Evolutionary conservation across 2,888 invertebrate genomes (phyloP).

Genomic region (Drosophila seclusa): DNA sequence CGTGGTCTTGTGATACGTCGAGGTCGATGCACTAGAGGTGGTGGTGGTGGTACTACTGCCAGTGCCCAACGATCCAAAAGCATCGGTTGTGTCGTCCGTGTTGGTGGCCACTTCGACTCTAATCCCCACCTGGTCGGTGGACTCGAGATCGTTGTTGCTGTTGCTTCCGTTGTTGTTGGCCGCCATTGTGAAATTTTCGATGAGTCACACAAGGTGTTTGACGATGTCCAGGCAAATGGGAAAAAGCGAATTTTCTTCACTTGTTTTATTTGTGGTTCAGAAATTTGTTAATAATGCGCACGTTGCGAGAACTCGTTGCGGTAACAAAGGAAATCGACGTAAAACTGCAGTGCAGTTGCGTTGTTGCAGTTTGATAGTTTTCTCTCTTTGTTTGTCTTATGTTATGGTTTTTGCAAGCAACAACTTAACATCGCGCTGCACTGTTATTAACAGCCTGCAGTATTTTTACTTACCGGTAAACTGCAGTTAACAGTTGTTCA

Average conservation of each 20-base stretch:
- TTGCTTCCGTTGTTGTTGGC: slow-evolving; percentile 34
- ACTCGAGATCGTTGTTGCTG: slow-evolving; percentile 51
- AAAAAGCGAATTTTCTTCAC: not conserved
- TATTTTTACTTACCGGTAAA: slow-evolving; percentile 19
- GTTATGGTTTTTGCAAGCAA: slow-evolving; percentile 14
- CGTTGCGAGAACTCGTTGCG: slow-evolving; percentile 29
- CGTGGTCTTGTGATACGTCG: slow-evolving; percentile 41
- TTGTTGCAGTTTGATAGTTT: slow-evolving; percentile 35
- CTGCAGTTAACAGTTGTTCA: not conserved
- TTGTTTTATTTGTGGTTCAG: not conserved
- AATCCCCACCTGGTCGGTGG: slow-evolving; percentile 74
- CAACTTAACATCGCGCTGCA: slow-evolving; percentile 9
- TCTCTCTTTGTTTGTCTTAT: slow-evolving; percentile 49
- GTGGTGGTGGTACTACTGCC: slow-evolving; percentile 21
- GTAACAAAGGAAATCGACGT: slow-evolving; percentile 47
- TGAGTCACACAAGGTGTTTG: slow-evolving; percentile 61
- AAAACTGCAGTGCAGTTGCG: slow-evolving; percentile 36
- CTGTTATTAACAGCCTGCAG: slow-evolving; percentile 33
- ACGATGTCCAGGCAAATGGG: slow-evolving; percentile 10
- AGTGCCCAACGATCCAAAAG: slow-evolving; percentile 73
- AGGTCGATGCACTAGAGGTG: slow-evolving; percentile 16
- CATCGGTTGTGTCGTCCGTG: slow-evolving; percentile 78
- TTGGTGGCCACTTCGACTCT: slow-evolving; percentile 62
- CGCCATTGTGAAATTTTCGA: slow-evolving; percentile 63
- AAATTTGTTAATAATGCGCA: not conserved